Base-by-base conservation (phyloP, 2,113 vertebrate species). In the Nycticorax nycticorax region DNA sequence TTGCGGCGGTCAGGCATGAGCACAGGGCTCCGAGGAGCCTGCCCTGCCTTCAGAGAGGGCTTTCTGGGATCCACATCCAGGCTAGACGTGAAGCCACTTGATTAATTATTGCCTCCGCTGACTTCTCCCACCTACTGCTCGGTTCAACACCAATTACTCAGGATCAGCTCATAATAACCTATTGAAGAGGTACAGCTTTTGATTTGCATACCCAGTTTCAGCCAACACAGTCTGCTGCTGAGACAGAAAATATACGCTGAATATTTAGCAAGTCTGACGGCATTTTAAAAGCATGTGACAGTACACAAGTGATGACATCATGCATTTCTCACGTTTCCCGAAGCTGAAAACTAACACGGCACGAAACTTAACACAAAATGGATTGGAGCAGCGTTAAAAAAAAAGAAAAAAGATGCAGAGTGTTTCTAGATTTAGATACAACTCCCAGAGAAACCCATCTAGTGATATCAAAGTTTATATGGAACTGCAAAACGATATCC, bases 201-300 rank as follows among this genome's bases (percentile, higher is more conserved):
- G 89, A 96, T 95, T 95, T 96, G 87, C 93, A 93, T 95, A 78
- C 53, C 71, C 52, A 85, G 93, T 85, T 95, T 95, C 94, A 96
- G 94, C 91, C 94, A 96, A 94, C 93, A 92, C 89, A 91, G 89
- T 91, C 94, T 96, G 91, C 53, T 78, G 87, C 53, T 78, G 87
- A 96, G 96, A 85, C 81, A 87, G 89, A 96, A 96, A 95, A 89
- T 52, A 92, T 63, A 94, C 87, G 30, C 87, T 95, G 95, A 92
- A 95, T 92, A 95, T 96, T 96, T 91, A 95, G 92, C 89, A 72
- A 96, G 93, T 95, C 93, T 95, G 93, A 89, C 20, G 60, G 95
- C 86, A 92, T 95, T 92, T 94, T 69, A 23, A 69, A 89, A 91
- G 94, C 88, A 91, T 52, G 77, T 89, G 94, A 77, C 30, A 50